Conservation (phyloP, 1,140 invertebrate genomes). For the Drosophila gunungcola region DNA sequence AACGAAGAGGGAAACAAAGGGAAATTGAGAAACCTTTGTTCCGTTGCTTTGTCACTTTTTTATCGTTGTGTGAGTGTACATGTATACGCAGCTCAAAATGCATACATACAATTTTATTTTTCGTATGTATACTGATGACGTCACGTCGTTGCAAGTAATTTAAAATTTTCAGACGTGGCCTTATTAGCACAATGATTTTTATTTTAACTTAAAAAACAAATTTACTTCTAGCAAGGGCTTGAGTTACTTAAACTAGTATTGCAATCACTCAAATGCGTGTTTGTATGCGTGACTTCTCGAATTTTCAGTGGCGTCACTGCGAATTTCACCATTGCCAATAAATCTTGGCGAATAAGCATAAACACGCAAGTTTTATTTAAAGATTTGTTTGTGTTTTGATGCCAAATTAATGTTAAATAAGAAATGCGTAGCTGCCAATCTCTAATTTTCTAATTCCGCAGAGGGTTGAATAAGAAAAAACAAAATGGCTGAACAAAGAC, state of each 20-base stretch:
- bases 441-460: slow-evolving; percentile 8
- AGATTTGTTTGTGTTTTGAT: slow-evolving; percentile 20
- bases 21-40: slow-evolving; percentile 44
- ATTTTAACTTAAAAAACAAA: not conserved
- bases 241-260: not conserved
- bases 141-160: slow-evolving; percentile 7
- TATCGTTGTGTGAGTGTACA: slow-evolving; percentile 8
- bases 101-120: not conserved
- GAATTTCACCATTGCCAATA: slow-evolving; percentile 34
- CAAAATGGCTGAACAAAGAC: slow-evolving; percentile 24
- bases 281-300: slow-evolving; percentile 8
- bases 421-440: slow-evolving; percentile 30
- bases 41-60: slow-evolving; percentile 18
- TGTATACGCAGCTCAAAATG: slow-evolving; percentile 2
- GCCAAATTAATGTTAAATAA: slow-evolving; percentile 8
- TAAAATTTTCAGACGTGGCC: slow-evolving; percentile 24
- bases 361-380: slow-evolving; percentile 26
- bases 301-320: slow-evolving; percentile 21
- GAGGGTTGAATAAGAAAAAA: slow-evolving; percentile 32
- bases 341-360: slow-evolving; percentile 15
- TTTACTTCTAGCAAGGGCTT: not conserved
- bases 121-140: slow-evolving; percentile 28
- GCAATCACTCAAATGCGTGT: not conserved
- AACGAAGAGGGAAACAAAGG: slow-evolving; percentile 11
- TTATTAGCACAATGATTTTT: not conserved